These are phyloP conservation scores for Pithys albifrons DNA, from an alignment of 2,113 vertebrate species.

Conservation along the genomic window DNA sequence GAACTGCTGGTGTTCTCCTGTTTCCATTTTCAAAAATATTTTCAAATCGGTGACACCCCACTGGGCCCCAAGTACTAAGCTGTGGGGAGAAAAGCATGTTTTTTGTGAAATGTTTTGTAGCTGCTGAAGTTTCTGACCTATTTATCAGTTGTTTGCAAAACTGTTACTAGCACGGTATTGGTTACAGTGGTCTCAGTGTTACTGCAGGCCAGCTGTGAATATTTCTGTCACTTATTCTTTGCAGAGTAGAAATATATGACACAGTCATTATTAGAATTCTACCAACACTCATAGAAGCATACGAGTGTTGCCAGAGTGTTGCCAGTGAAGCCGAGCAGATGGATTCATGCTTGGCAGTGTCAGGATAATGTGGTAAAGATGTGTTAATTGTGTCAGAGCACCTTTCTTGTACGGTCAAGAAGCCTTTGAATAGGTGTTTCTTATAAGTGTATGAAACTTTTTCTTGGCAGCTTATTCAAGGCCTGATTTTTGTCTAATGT, in stretches of 20 bases:
- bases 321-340: background rate
- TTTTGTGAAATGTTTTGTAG: background rate
- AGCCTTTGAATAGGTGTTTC: background rate
- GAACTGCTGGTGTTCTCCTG: background rate
- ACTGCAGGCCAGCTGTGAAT: background rate
- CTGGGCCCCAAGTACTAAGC: background rate
- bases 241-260: background rate
- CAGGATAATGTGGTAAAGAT: background rate
- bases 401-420: background rate
- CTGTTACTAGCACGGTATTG: background rate
- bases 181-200: background rate
- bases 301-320: background rate
- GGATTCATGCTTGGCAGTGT: background rate
- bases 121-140: background rate
- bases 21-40: slow-evolving; percentile 12
- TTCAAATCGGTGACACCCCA: background rate
- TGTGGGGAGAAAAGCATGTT: background rate
- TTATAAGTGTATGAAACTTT: background rate
- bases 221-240: background rate
- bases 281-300: background rate
- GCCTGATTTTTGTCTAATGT: slow-evolving; percentile 1
- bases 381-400: background rate
- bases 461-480: background rate
- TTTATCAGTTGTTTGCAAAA: background rate
- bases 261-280: background rate